phyloP scores from a whole-genome alignment of 2,888 invertebrate genomes.

The Lordiphosa fenestrarum region DNA sequence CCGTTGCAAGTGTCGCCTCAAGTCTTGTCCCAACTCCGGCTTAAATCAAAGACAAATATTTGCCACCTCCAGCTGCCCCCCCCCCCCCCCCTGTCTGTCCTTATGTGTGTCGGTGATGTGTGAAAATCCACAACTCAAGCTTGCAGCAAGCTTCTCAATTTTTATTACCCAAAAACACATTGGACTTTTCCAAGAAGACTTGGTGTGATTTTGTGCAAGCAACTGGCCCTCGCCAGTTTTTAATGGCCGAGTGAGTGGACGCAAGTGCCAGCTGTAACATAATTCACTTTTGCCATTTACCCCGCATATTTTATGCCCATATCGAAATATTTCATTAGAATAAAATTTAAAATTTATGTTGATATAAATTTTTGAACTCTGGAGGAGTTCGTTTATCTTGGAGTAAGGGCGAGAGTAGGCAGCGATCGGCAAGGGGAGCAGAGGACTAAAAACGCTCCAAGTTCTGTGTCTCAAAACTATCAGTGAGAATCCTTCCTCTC shows the following conservation, averaged over 20 bases:
- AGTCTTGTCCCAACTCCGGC: slow-evolving; percentile 47
- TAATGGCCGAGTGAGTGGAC: slow-evolving; percentile 1
- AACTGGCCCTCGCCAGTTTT: slow-evolving; percentile 2
- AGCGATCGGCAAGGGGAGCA: too few species aligned
- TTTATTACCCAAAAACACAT: slow-evolving; percentile 20
- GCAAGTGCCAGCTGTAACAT: neutral
- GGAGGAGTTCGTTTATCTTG: neutral
- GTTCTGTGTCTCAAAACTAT: too few species aligned
- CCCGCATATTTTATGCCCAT: slow-evolving; percentile 31
- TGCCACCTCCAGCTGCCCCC: slow-evolving; percentile 19
- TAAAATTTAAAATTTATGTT: slow-evolving; percentile 29
- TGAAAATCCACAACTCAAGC: slow-evolving; percentile 21
- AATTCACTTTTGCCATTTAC: slow-evolving; percentile 6
- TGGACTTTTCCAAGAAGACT: slow-evolving; percentile 10
- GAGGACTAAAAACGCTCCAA: too few species aligned
- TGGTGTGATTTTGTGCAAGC: slow-evolving; percentile 12
- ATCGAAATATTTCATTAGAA: slow-evolving; percentile 37
- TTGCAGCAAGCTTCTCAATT: slow-evolving; percentile 5
- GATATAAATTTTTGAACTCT: neutral
- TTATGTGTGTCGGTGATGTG: slow-evolving; percentile 13
- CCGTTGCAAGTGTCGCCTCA: slow-evolving; percentile 30
- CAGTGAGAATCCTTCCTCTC: too few species aligned
- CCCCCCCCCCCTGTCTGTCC: neutral
- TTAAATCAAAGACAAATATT: slow-evolving; percentile 76
- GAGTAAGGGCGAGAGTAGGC: too few species aligned